Conservation (phyloP, 1,140 invertebrate species). For the Octopus bimaculoides region DNA sequence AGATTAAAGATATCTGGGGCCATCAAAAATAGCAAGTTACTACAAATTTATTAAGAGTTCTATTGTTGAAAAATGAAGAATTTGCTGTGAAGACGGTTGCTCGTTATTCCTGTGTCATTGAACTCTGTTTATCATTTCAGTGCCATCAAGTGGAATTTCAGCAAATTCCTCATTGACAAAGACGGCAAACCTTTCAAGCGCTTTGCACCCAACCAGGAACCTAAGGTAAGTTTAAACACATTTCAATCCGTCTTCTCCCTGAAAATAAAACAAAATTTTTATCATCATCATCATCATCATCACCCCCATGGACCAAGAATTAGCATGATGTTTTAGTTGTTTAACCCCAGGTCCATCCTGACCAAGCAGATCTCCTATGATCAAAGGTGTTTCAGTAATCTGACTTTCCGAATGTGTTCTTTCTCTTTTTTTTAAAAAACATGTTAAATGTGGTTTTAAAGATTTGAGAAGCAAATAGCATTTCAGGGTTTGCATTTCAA, state of each 20-base stretch:
- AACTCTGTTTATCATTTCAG: conserved; percentile 37
- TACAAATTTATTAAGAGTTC: too few relatives aligned
- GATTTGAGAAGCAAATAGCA: too few relatives aligned
- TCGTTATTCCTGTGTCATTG: background rate
- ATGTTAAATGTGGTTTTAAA: too few relatives aligned
- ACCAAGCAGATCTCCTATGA: background rate
- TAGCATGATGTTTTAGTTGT: background rate
- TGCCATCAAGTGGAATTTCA: conserved; percentile 93
- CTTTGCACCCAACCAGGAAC: conserved; percentile 66
- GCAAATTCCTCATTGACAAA: conserved; percentile 87
- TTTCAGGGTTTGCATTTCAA: too few relatives aligned
- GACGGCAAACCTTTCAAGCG: conserved; percentile 78
- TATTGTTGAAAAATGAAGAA: background rate
- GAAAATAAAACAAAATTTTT: background rate
- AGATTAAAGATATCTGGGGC: too few relatives aligned
- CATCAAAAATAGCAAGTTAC: too few relatives aligned
- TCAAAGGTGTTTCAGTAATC: too few relatives aligned
- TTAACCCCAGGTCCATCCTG: background rate
- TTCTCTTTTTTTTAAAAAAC: too few relatives aligned
- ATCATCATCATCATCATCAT: background rate
- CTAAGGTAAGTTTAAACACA: conserved; percentile 57
- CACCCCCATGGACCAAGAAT: background rate
- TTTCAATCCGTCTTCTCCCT: background rate
- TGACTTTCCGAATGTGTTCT: too few relatives aligned
- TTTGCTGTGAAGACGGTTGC: background rate